These are phyloP conservation scores for Drosophila nikananu DNA, from an alignment of 1,140 invertebrate genomes.

Conservation along the genomic window DNA sequence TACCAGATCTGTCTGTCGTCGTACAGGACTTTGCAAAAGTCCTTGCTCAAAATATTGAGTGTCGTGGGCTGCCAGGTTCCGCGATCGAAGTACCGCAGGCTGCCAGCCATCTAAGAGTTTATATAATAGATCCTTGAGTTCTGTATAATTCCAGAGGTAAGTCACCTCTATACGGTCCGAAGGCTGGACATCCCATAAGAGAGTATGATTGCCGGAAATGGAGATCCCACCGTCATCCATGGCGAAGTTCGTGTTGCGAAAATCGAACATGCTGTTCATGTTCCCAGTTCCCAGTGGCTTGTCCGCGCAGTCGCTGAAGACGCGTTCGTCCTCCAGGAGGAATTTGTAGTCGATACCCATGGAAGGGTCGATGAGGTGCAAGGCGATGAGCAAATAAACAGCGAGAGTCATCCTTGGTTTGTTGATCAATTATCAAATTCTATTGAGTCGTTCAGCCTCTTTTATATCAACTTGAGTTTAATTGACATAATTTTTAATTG, in stretches of 20 bases:
- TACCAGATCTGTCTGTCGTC: conserved; percentile 16
- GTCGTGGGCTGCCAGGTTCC: conserved; percentile 19
- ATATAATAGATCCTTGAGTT: no score
- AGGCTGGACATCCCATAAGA: background rate
- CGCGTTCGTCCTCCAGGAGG: background rate
- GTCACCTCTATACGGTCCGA: conserved; percentile 16
- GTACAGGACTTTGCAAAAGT: conserved; percentile 5
- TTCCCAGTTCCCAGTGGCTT: background rate
- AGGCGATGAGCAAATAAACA: background rate
- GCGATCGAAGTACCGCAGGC: conserved; percentile 3
- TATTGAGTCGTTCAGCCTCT: background rate
- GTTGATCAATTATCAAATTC: background rate
- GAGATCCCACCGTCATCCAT: background rate
- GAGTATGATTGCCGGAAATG: background rate
- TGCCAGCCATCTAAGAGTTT: background rate
- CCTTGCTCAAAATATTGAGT: background rate
- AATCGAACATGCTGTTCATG: background rate
- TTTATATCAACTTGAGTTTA: background rate
- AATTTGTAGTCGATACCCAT: background rate
- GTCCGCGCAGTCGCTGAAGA: background rate
- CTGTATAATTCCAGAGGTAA: accelerated
- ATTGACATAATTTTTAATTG: background rate
- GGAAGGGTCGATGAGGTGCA: background rate
- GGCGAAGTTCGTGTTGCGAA: background rate
- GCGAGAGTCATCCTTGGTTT: background rate